Conservation (phyloP, 64 coral and sea anemone species). For the Porites lutea region DNA sequence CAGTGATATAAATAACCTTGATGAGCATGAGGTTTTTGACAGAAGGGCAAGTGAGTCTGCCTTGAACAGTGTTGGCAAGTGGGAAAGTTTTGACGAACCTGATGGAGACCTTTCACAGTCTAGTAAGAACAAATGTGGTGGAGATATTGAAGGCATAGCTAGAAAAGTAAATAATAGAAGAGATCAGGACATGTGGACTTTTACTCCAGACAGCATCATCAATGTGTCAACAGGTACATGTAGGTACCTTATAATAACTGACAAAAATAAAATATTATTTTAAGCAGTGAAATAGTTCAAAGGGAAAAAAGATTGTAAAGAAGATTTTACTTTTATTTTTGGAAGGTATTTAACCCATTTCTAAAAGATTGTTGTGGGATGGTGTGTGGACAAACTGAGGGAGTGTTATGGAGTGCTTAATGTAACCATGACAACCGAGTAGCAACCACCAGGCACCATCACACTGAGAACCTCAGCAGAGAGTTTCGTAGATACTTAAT, state of each 20-base stretch:
- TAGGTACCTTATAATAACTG: not conserved
- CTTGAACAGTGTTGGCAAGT: not conserved
- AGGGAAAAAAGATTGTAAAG: no score
- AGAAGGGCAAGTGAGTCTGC: not conserved
- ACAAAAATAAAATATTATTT: no score
- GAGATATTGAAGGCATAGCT: not conserved
- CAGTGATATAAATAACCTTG: slow-evolving; percentile 91
- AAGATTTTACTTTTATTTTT: no score
- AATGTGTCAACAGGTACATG: slow-evolving; percentile 99
- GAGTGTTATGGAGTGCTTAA: no score
- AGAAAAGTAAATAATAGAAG: not conserved
- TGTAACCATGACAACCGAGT: no score
- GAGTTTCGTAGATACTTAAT: no score
- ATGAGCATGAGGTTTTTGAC: slow-evolving; percentile 85
- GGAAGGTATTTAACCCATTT: no score
- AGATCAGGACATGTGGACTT: slow-evolving; percentile 80
- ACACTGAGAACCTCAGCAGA: no score
- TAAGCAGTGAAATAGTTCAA: no score
- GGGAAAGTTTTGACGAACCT: slow-evolving; percentile 67
- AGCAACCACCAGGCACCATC: no score
- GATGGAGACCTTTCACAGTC: not conserved
- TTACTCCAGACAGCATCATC: slow-evolving; percentile 97
- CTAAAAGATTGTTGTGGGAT: no score
- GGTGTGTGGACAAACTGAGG: no score
- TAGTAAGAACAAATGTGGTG: not conserved